Base-by-base conservation (phyloP, 2,888 invertebrate species). In the Hydriomena furcata region DNA sequence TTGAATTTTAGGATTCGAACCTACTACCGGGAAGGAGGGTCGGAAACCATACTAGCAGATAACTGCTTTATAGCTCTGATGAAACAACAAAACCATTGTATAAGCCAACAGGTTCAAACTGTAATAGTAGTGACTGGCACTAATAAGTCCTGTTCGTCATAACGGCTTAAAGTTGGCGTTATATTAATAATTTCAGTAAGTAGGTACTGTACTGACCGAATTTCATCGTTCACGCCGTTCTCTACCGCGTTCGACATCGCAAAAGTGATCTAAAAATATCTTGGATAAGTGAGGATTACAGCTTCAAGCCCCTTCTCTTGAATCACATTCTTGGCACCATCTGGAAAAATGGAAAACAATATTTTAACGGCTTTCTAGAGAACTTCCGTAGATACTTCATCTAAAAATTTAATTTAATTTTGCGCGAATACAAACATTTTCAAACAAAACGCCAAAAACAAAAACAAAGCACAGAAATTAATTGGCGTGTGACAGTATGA, bases 221-320 rank as follows among this genome's bases (percentile, higher is more conserved):
- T 66, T 34, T 88, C 88, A 52, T 88, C 88, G 25, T 71, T 76
- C 12, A 83, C 65, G 6, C 85, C 85, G 52, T 84, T 86, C 69
- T 88, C 77, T 13, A 76, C 76, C n/a, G 76, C 61, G 59, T 75
- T 82, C 51, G 88, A 80, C 88, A 88, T 86, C 57, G 64, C 76
- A 48, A 51, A 46, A 56, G 51, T 37, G 48, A 28, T 61, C 47
- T 37, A 44, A 17, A 37, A 32, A 45, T 51, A 21, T 52, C 52
- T 58, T 40, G 21, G 34, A 40, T 57, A 53, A 55, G 53, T 58
- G 23, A 32, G 25, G 17, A 38, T 43, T 38, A 31, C 35, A 45
- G 30, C 13, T 40, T 60, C 52, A 43, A 32, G 34, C 38, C n/a
- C n/a, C 49, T 65, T 60, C 51, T 57, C 55, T 46, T 47, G 53